phyloP scores from a whole-genome alignment of 2,888 invertebrate species.

The Exocentrus adspersus region DNA sequence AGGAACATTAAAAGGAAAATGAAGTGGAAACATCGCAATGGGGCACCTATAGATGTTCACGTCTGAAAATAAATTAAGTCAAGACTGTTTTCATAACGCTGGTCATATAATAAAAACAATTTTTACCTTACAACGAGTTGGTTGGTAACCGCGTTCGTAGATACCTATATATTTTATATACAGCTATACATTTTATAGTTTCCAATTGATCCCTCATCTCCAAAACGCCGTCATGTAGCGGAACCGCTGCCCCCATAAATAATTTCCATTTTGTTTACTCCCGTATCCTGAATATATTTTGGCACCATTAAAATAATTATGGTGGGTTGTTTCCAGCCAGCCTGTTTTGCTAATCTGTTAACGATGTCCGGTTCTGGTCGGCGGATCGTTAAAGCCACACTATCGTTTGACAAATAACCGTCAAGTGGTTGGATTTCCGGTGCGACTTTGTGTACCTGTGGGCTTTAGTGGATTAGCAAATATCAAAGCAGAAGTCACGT shows the following conservation, averaged over 20 bases:
- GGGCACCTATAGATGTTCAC: too few species aligned
- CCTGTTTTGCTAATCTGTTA: slow-evolving; percentile 7
- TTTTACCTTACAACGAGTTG: too few species aligned
- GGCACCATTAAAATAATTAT: background rate
- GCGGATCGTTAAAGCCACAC: slow-evolving; percentile 11
- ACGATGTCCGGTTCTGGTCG: slow-evolving; percentile 14
- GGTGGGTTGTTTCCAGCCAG: slow-evolving; percentile 7
- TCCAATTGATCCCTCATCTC: too few species aligned
- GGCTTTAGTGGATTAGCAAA: slow-evolving; percentile 15
- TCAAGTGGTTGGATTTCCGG: slow-evolving; percentile 33
- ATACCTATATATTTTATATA: too few species aligned
- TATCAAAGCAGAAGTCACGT: slow-evolving; percentile 16
- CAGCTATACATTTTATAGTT: too few species aligned
- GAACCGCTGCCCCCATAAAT: background rate
- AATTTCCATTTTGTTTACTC: background rate
- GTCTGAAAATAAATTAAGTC: too few species aligned
- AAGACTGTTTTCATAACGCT: too few species aligned
- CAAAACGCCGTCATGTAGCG: too few species aligned
- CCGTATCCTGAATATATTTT: background rate
- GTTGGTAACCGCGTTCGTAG: too few species aligned
- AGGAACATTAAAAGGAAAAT: too few species aligned
- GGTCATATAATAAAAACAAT: too few species aligned
- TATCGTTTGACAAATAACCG: slow-evolving; percentile 31
- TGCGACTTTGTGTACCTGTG: slow-evolving; percentile 16
- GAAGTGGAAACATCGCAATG: too few species aligned